phyloP scores from a whole-genome alignment of 2,797 vertebrate species.

The Hypotaenidia okinawae region DNA sequence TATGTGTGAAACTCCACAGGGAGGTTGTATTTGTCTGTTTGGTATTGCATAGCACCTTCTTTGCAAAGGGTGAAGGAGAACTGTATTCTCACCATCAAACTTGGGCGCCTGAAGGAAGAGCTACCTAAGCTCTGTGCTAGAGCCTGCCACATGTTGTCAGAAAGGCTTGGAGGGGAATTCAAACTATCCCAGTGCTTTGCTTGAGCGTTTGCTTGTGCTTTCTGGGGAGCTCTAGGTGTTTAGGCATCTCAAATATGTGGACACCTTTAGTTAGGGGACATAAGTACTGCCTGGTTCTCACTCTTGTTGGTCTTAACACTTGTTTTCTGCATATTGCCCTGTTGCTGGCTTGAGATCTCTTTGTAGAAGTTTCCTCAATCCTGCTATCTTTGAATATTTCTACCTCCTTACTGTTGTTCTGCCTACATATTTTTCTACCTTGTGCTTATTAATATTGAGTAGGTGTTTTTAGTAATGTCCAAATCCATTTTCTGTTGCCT shows the following conservation, averaged over 20 bases:
- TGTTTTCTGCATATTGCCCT: background rate
- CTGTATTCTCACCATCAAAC: background rate
- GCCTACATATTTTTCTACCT: background rate
- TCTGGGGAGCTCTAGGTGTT: background rate
- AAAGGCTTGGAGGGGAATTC: background rate
- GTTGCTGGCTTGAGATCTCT: background rate
- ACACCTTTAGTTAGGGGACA: background rate
- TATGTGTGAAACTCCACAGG: background rate
- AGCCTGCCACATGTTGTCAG: background rate
- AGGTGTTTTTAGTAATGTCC: background rate
- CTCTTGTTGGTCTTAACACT: background rate
- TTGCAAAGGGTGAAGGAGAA: background rate
- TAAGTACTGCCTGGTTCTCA: fast-evolving
- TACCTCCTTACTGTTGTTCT: background rate
- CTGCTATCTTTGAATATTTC: background rate
- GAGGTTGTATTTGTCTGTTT: background rate
- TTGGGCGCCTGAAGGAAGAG: background rate
- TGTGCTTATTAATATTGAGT: background rate
- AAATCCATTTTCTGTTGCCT: background rate
- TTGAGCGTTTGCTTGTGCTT: background rate
- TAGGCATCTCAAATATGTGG: background rate
- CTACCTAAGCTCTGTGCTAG: background rate
- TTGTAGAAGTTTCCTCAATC: background rate
- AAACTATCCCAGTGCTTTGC: background rate
- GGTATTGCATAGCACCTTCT: background rate